phyloP scores from a whole-genome alignment of 2,113 vertebrate species.

The Hydrochoerus hydrochaeris region DNA sequence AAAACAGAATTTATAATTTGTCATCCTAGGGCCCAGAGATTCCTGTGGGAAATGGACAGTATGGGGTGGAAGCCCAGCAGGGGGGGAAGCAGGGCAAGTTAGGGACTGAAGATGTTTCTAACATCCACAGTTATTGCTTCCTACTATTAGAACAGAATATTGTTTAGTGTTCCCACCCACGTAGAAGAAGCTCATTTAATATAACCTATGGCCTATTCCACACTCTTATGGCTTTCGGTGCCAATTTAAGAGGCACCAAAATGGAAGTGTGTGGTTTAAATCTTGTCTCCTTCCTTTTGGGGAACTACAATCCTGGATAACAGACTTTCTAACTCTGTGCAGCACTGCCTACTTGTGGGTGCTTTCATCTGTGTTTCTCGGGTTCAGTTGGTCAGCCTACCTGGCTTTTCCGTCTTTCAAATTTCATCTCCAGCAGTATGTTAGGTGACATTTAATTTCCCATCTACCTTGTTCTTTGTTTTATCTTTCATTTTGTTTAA shows the following conservation, averaged over 20 bases:
- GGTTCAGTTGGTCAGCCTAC: neutral
- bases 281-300: neutral
- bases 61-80: neutral
- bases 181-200: neutral
- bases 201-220: neutral
- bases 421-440: neutral
- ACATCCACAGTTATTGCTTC: neutral
- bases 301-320: neutral
- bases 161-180: neutral
- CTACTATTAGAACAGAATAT: neutral
- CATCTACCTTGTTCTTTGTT: neutral
- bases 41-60: neutral
- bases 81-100: rapidly evolving
- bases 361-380: neutral
- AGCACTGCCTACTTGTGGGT: neutral
- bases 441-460: neutral
- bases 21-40: neutral
- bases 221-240: neutral
- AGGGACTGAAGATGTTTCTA: neutral
- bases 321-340: neutral
- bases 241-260: neutral
- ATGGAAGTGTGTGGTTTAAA: neutral
- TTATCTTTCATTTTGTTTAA: neutral
- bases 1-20: neutral
- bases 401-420: neutral